Percentiles rank a stretch among this genome's conserved stretches.
phyloP scores from a whole-genome alignment of 2,113 vertebrate species.

The Rhizomys pruinosus region DNA sequence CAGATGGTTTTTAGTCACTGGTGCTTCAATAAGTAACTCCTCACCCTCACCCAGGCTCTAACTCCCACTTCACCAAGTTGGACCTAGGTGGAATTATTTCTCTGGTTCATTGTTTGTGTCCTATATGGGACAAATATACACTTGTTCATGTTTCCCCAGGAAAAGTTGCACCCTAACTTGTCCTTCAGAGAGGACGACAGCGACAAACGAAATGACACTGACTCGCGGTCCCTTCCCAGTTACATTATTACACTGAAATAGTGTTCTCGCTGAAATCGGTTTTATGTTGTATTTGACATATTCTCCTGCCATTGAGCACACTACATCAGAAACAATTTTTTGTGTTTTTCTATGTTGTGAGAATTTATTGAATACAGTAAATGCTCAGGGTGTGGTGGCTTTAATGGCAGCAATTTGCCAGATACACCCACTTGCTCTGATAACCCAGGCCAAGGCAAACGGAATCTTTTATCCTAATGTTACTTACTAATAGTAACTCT shows the following conservation, averaged over 20 bases:
- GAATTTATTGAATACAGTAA: neutral
- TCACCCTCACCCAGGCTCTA: neutral
- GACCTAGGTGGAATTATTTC: neutral
- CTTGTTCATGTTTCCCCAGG: neutral
- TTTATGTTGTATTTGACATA: slow-evolving; percentile 28
- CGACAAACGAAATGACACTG: neutral
- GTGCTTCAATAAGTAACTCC: neutral
- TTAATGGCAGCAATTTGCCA: neutral
- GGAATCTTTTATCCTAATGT: neutral
- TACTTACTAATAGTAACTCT: neutral
- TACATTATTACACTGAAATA: slow-evolving; percentile 26
- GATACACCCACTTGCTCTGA: neutral
- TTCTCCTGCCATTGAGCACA: neutral
- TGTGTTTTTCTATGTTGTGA: neutral
- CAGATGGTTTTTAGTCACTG: no score
- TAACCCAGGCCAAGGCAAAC: neutral
- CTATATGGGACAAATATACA: neutral
- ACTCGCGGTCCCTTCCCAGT: neutral
- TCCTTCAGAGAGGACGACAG: slow-evolving; percentile 1
- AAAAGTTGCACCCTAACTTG: neutral
- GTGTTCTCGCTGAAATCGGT: slow-evolving; percentile 1
- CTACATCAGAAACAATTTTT: neutral
- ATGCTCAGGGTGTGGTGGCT: neutral
- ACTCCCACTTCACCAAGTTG: neutral
- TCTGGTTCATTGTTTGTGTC: neutral